phyloP scores from a whole-genome alignment of 2,888 invertebrate species.

The Coecobrya sp. region DNA sequence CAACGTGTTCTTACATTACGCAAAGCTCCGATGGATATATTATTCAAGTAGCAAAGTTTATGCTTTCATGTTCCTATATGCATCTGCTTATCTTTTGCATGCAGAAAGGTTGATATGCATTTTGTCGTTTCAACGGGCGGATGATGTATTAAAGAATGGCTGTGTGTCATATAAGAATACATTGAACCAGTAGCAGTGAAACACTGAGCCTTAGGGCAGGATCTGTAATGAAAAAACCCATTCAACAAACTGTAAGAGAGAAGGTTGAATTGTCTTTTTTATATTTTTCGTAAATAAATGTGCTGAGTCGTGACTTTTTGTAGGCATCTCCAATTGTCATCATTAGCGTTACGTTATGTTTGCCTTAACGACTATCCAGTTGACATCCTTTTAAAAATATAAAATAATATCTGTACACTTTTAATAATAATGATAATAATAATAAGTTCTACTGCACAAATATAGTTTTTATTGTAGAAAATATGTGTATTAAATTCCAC shows the following conservation, averaged over 20 bases:
- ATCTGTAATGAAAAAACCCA: not conserved
- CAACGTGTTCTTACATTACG: not conserved
- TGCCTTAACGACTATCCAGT: not conserved
- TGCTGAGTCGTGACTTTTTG: not conserved
- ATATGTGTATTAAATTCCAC: not conserved
- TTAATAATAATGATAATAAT: not conserved
- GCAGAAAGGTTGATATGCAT: not conserved
- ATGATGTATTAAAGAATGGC: no score
- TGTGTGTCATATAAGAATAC: no score
- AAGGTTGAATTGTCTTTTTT: not conserved
- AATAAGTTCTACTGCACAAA: not conserved
- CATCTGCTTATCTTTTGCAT: not conserved
- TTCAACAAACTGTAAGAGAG: not conserved
- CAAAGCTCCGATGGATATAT: not conserved
- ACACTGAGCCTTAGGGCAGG: no score
- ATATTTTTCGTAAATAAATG: not conserved
- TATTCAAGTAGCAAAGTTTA: not conserved
- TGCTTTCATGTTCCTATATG: not conserved
- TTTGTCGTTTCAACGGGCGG: not conserved
- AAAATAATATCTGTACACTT: not conserved
- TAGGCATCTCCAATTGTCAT: slow-evolving; percentile 4
- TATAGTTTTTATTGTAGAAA: not conserved
- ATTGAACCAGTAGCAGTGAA: no score
- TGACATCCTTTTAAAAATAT: not conserved
- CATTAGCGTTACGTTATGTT: not conserved